Base-by-base conservation (phyloP, 2,888 invertebrate genomes). In the Platerodrilus igneus region DNA sequence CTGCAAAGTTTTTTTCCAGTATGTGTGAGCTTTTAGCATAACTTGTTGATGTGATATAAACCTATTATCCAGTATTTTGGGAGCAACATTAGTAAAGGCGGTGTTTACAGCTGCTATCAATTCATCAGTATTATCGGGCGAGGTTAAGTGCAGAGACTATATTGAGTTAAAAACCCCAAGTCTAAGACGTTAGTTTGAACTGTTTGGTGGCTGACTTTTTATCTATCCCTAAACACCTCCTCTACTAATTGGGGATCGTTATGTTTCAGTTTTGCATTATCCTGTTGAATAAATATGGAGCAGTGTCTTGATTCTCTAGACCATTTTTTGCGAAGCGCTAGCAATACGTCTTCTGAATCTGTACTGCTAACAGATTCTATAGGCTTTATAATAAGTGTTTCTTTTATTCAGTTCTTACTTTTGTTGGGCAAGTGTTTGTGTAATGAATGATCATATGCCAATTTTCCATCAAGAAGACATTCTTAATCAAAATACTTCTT, bases 11-110 rank as follows among this genome's bases (percentile, higher is more conserved):
- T 26, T 26, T 26, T 26, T 9, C 26, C 26, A 13, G 14, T 26
- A 26, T 26, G 26, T 26, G 14, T 10, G 26, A 26, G 26, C 26
- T 26, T 26, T 7, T 14, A 26, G 26, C 14, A 13, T 26, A 26
- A 14, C n/a, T 26, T 26, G 13, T 26, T 26, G n/a, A 26, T 13
- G 26, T 26, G 14, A 10, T 14, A 26, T 7, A 26, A 13, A 26
- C 11, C n/a, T 26, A 26, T 14, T 26, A 26, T 26, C 11, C 26
- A 26, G 13, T 14, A 26, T 14, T n/a, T n/a, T n/a, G n/a, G n/a
- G n/a, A n/a, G n/a, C n/a, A n/a, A 26, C 14, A 26, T 26, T 26
- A 26, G 10, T 9, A 26, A 26, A 26, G 26, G 26, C 14, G 10
- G 14, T 26, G n/a, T n/a, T n/a, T n/a, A n/a, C n/a, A n/a, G n/a